Evolutionary conservation across 30 jellyfish, hydroid and myxozoan genomes (phyloP), one percentile per base, ranked within the genome.

Genomic region (Aurelia coerulea): DNA sequence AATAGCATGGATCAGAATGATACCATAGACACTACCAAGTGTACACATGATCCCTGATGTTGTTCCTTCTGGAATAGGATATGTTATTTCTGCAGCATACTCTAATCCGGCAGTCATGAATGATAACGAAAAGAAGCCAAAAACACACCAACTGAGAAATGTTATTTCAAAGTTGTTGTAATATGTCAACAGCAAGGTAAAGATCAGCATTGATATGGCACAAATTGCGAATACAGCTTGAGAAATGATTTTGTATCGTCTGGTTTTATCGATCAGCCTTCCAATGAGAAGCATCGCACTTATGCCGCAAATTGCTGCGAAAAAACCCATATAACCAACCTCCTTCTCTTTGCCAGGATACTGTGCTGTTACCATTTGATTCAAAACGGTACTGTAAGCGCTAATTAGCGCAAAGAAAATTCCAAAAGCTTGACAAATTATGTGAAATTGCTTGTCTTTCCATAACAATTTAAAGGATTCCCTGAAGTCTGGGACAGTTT

Each of bases 11-110:
- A 90, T 79, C 65, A 93, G 65, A 9, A 74, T 68, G 23, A 93
- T 77, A 31, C 92, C 97, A 66, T 93, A 93, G 58, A 88, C 18
- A 67, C 79, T 75, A 15, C 96, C 96, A 78, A 88, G 32, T 10
- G 89, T 65, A 8, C 88, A 72, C 53, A 85, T 68, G 18, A 88
- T 67, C 13, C 96, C 97, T 2, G 96, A 67, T 34, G 98, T 56
- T n/a, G 86, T 81, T 50, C 92, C 97, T 73, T 88, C 98, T 41
- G 97, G 96, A 11, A 93, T 78, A 2, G 98, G 98, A 76, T 88
- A 93, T n/a, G 97, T 93, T 5, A 85, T 82, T 65, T 93, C 98
- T 6, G 97, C 97, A 52, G 97, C 97, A 71, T 88, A 91, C 65
- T 93, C 98, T 16, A 93, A 85, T 10, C 98, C 98, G 10, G 72